Evolutionary conservation across 2,113 vertebrate species (phyloP), one percentile per base, ranked within the genome.

Genomic region (Lutjanus erythropterus): DNA sequence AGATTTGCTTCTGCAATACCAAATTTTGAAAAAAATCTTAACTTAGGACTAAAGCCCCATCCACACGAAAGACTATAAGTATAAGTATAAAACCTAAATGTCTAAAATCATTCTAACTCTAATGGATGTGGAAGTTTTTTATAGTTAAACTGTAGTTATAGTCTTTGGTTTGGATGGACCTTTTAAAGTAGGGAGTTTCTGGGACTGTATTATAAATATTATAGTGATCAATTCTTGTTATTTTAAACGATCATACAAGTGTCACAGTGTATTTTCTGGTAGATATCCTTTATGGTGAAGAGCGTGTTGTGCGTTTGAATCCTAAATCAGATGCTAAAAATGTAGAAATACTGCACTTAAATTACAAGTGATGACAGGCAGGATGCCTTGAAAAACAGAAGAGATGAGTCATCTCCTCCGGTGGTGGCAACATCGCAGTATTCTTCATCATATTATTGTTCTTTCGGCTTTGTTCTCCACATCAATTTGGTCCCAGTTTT

Each of bases 381-480:
- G 19, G 29, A 50, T 29, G 46, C 62, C 3, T 25, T 8, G 15
- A 50, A 74, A 62, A 33, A 23, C 44, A 60, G 10, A 15, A n/a
- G 16, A 71, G 31, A 78, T 29, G 6, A 49, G 31, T 67, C 1
- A 27, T 37, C 58, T 16, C 4, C 11, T 11, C 6, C 33, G 1
- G 2, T 23, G 5, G 58, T 52, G 2, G 37, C 55, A 31, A 27
- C 44, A 60, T 59, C 39, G 6, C 62, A 15, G 29, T 37, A 41
- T 8, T 19, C 10, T 35, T 74, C 16, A 21, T 35, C 59, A n/a
- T 56, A 9, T 52, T 31, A 47, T 47, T 21, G 19, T 46, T 27
- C 9, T 35, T 14, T 72, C 29, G 1, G 47, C 44, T 81, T 76
- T 75, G 75, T 71, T 83, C 42, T 66, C 23, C 16, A 29, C 33